phyloP scores from a whole-genome alignment of 2,797 vertebrate species.

The Triplophysa bombifrons region DNA sequence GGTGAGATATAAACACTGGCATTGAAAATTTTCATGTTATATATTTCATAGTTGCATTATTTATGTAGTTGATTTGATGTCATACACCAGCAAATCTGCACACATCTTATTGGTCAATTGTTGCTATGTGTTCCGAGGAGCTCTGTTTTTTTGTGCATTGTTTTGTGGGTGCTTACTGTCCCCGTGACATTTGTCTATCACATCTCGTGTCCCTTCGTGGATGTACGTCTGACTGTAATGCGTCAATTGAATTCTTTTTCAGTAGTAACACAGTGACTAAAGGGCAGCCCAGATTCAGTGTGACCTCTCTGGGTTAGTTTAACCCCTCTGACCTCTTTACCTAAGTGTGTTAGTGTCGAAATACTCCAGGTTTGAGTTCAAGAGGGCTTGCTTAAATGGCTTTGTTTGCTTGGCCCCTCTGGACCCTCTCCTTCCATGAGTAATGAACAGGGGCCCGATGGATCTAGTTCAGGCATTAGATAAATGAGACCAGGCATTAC shows the following conservation, averaged over 20 bases:
- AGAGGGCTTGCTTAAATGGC: slow-evolving; percentile 60
- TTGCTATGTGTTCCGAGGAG: neutral
- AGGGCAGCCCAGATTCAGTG: slow-evolving; percentile 67
- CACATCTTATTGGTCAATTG: no score
- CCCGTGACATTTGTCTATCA: neutral
- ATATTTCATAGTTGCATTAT: no score
- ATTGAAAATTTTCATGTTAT: no score
- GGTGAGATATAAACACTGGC: no score
- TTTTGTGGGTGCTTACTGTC: neutral
- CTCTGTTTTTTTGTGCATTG: neutral
- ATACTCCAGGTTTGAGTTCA: slow-evolving; percentile 55
- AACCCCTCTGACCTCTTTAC: slow-evolving; percentile 75
- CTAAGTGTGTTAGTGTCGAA: slow-evolving; percentile 41
- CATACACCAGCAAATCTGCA: no score
- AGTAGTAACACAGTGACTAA: slow-evolving; percentile 11
- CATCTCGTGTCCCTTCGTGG: neutral
- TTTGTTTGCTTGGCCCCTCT: slow-evolving; percentile 75
- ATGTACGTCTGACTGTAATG: neutral
- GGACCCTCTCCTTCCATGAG: slow-evolving; percentile 67
- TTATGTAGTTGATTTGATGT: no score
- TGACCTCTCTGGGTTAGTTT: slow-evolving; percentile 73
- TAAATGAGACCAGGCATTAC: slow-evolving; percentile 68
- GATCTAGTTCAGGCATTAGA: slow-evolving; percentile 57
- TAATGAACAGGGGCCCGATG: slow-evolving; percentile 67
- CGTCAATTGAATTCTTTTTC: neutral